Percentiles rank a stretch among this genome's conserved stretches.
Evolutionary conservation across 30 jellyfish, hydroid and myxozoan genomes (phyloP).

Genomic region (Cassiopea xamachana): DNA sequence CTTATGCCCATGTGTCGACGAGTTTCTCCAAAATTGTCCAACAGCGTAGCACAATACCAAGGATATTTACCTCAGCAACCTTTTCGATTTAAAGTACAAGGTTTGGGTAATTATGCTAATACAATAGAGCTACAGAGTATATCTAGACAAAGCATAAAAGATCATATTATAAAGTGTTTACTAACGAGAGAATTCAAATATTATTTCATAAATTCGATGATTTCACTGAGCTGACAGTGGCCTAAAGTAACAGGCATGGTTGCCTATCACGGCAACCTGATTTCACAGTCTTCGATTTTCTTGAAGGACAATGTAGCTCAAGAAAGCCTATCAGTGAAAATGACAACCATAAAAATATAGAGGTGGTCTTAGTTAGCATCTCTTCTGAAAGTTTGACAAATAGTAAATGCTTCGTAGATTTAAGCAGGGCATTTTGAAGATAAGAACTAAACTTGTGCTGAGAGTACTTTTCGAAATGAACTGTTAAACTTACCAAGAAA

Average conservation of each 20-base stretch:
- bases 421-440: neutral
- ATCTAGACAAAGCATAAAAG: neutral
- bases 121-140: neutral
- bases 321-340: neutral
- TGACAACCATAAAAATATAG: too few species aligned
- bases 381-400: neutral
- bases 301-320: neutral
- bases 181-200: neutral
- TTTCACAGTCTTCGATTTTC: neutral
- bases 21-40: neutral
- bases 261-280: neutral
- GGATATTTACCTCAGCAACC: neutral
- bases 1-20: neutral
- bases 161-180: neutral
- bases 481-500: neutral
- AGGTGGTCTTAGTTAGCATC: neutral
- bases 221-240: neutral
- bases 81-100: neutral
- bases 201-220: neutral
- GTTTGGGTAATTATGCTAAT: neutral
- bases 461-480: slow-evolving; percentile 1
- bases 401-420: neutral
- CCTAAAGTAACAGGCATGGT: slow-evolving; percentile 8
- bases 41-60: neutral
- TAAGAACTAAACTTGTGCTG: neutral